Evolutionary conservation across 2,113 vertebrate genomes (phyloP), one percentile per base, ranked within the genome.

Genomic region (Rhegmatorhina hoffmannsi): DNA sequence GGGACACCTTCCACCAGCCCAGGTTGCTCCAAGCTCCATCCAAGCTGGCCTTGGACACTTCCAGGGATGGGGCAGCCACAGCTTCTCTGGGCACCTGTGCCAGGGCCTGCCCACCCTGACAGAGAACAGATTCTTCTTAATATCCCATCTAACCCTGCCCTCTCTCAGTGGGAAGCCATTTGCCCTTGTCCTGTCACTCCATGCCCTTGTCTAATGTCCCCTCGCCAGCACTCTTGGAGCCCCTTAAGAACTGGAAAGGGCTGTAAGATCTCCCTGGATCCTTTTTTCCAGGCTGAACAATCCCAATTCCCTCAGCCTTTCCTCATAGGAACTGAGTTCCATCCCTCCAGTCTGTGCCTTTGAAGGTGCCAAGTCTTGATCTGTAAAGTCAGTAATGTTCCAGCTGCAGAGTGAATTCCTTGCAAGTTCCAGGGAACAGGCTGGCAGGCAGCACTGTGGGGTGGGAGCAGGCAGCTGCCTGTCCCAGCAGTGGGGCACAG

Each of bases 1-100:
- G 12, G 16, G 10, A 17, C 38, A 53, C 12, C 38, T 75, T 31
- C 46, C 62, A 40, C 20, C 21, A 2, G 7, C 3, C 29, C 55
- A 55, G 17, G 3, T 0, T 55, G 17, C 11, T 83, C 31, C 40
- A 62, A 56, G 17, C 40, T 31, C 31, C 1, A 0, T 63, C 10
- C 55, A 62, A 0, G 14, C 55, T 62, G n/a, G 29, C 17, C 25
- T 25, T 62, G 40, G 20, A 4, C 34, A 62, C 40, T 55, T 12
- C 10, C n/a, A 47, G 13, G 28, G n/a, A 46, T n/a, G n/a, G 19
- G 18, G 4, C 16, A 60, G 38, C 24, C 78, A 38, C 46, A 60
- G 70, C 55, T 76, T 16, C 63, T 63, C 40, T 49, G 55, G 40
- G 20, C n/a, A 0, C 11, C 20, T 55, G 55, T 55, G 47, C 70